Base-by-base conservation (phyloP, 1,140 invertebrate species). In the Bombus pyrosoma region DNA sequence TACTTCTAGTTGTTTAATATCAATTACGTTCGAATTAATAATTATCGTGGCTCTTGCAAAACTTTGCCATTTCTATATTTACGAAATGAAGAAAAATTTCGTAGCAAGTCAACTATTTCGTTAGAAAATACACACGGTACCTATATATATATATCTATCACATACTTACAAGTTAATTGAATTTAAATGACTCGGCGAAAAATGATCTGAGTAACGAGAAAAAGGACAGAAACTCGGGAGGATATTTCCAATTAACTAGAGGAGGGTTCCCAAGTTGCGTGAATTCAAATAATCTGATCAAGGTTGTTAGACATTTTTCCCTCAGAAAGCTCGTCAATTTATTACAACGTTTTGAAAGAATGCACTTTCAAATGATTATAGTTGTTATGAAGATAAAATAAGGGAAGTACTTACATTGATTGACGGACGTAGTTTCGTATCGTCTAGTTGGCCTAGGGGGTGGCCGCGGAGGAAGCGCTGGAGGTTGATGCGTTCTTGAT, bases 401-500 rank as follows among this genome's bases (percentile, higher is more conserved):
- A 6, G 8, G 53, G 1, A n/a, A 74, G 79, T 47, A 92, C 93
- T 95, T 88, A 95, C 94, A 93, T 68, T 93, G 92, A 92, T 93
- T 91, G 69, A 91, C 85, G 22, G 93, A 85, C 37, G 91, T 87
- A 62, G 92, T 90, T 68, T 95, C 94, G 83, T 94, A 95, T 75
- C 90, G 91, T 91, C 93, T 93, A 43, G 92, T 92, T 39, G 94
- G 92, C 77, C 94, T 93, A 15, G 94, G 94, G 5, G 94, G 94
- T 68, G 95, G 95, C 81, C 94, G 91, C 3, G 95, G 94, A 34
- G 95, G 94, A 73, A 95, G 81, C 10, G 95, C 95, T 10, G 94
- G 95, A 57, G 94, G 95, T 87, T 95, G 94, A 93, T 94, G 94
- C 76, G 91, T 93, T 93, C 93, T 94, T 69, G 92, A 92, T 85